Percentiles rank a stretch among this genome's conserved stretches.
Conservation (phyloP, 2,888 invertebrate species). For the Harpagoxenus sublaevis region DNA sequence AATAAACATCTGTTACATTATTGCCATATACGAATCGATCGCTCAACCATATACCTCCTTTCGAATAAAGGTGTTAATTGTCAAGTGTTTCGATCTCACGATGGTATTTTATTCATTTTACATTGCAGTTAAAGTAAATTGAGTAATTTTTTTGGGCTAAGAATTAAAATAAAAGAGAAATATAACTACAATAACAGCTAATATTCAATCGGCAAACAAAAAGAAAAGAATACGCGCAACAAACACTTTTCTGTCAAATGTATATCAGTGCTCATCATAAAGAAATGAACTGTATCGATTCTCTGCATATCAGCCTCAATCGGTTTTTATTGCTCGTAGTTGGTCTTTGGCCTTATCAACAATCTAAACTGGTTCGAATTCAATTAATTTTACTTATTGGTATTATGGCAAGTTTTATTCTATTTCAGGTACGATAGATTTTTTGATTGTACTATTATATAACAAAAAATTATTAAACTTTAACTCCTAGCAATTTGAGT, state of each 20-base stretch:
- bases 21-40: background rate
- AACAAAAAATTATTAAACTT: background rate
- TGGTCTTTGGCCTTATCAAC: conserved; percentile 24
- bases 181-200: background rate
- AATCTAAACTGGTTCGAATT: background rate
- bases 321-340: background rate
- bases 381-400: background rate
- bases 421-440: background rate
- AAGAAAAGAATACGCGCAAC: background rate
- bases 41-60: background rate
- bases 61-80: background rate
- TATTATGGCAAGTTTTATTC: background rate
- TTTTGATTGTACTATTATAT: background rate
- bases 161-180: background rate
- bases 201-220: background rate
- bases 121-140: background rate
- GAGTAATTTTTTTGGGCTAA: background rate
- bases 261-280: background rate
- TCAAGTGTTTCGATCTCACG: background rate
- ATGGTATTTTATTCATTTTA: background rate
- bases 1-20: background rate
- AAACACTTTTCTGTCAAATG: background rate
- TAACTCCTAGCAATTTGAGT: background rate
- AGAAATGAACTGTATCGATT: background rate
- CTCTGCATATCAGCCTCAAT: background rate